Evolutionary conservation across 1,140 invertebrate species (phyloP).

Genomic region (Drosophila takahashii): DNA sequence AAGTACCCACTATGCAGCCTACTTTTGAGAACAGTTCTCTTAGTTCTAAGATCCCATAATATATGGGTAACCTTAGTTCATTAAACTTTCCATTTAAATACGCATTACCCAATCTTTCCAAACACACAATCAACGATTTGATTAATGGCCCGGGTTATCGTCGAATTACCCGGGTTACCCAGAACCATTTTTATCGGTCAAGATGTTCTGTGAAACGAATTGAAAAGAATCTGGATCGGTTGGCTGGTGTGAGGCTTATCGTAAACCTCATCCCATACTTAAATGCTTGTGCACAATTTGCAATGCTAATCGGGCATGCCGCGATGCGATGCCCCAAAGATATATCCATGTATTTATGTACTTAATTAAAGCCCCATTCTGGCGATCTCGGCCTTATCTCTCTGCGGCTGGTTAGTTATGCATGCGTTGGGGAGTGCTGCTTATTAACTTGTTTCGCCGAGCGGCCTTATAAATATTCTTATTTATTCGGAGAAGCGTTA

Average conservation of each 20-base stretch:
- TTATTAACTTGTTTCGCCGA: slow-evolving; percentile 75
- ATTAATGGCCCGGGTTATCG: slow-evolving; percentile 33
- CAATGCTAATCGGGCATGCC: slow-evolving; percentile 60
- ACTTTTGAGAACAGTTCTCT: slow-evolving; percentile 38
- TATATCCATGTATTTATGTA: slow-evolving; percentile 57
- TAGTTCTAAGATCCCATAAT: not conserved
- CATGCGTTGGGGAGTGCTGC: slow-evolving; percentile 61
- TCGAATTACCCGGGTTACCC: slow-evolving; percentile 1
- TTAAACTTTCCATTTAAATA: slow-evolving; percentile 16
- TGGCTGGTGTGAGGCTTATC: slow-evolving; percentile 66
- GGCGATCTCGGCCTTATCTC: slow-evolving; percentile 55
- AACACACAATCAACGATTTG: slow-evolving; percentile 9
- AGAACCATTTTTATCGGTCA: slow-evolving; percentile 30
- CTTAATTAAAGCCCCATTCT: slow-evolving; percentile 72
- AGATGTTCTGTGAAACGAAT: not conserved
- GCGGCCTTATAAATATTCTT: slow-evolving; percentile 65
- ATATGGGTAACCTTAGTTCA: slow-evolving; percentile 1
- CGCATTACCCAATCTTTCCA: slow-evolving; percentile 10
- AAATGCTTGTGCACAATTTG: slow-evolving; percentile 62
- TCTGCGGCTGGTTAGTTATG: slow-evolving; percentile 58
- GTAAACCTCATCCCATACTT: slow-evolving; percentile 53
- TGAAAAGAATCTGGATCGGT: slow-evolving; percentile 3
- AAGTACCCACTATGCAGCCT: slow-evolving; percentile 8
- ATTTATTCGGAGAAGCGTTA: slow-evolving; percentile 30
- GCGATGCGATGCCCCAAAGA: slow-evolving; percentile 30